Conservation (phyloP, 2,113 vertebrate species). For the Accipiter virgatus region DNA sequence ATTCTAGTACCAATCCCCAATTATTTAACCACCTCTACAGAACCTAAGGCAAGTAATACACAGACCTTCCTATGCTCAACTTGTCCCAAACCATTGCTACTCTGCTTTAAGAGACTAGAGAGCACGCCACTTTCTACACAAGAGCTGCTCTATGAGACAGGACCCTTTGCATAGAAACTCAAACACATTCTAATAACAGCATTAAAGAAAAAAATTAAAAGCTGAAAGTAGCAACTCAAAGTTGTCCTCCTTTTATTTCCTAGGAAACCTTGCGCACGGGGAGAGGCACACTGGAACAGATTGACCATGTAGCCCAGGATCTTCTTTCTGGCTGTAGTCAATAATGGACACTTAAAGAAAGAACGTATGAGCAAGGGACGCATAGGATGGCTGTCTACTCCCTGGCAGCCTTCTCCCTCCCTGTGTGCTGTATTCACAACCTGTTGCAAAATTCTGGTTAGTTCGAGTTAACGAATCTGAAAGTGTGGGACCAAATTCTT, state of each 20-base stretch:
- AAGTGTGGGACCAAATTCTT: no score
- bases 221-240: neutral
- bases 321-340: neutral
- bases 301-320: neutral
- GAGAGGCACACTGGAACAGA: neutral
- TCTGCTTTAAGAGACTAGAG: fast-evolving
- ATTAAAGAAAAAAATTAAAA: neutral
- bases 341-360: neutral
- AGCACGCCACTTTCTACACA: fast-evolving
- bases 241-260: neutral
- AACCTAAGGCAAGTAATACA: neutral
- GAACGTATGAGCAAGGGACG: no score
- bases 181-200: neutral
- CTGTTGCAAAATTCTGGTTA: no score
- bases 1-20: neutral
- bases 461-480: no score
- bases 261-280: neutral
- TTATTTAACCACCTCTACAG: no score
- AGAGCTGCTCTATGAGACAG: no score
- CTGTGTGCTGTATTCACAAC: neutral
- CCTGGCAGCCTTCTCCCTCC: neutral
- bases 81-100: no score
- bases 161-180: neutral
- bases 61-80: fast-evolving
- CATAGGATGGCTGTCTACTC: fast-evolving